Evolutionary conservation across 2,113 vertebrate species (phyloP), one percentile per base, ranked within the genome.

Genomic region (Crotalus viridis): DNA sequence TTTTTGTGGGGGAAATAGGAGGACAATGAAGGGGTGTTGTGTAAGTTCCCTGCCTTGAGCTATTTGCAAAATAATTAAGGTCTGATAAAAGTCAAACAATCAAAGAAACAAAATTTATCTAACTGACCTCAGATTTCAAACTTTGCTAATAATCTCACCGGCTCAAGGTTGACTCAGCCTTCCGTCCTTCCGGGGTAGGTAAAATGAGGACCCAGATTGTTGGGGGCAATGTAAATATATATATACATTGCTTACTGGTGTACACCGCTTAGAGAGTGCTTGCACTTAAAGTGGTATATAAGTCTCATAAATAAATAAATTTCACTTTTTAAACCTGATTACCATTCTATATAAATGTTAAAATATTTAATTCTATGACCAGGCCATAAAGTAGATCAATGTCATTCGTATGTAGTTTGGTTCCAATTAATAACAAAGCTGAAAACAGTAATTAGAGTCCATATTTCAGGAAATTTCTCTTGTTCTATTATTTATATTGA

Each of bases 351-450:
- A 26, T 15, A 88, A 87, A n/a, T 39, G 17, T 93, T 87, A 24
- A 17, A 87, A 28, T 17, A 88, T n/a, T 48, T 91, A 85, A 43
- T 81, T 74, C 89, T 81, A 91, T 28, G 12, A 46, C 22, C 43
- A 74, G 94, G 69, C 56, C 5, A 48, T 0, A 93, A 87, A 86
- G 59, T 1, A 85, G 3, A 8, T 52, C 39, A 54, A 6, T 90
- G 17, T 52, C 57, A 54, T 48, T 54, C 9, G 92, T 59, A 89
- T 0, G 0, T 28, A 33, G 9, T 88, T 43, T 94, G 89, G 28
- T 21, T 94, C 52, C 46, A 61, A 57, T 94, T 17, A 48, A 51
- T 1, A 95, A 61, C 87, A 46, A 86, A 91, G 89, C 86, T 94
- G 90, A 95, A 93, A 0, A 0, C 52, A 94, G n/a, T 46, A 5